phyloP scores from a whole-genome alignment of 2,113 vertebrate species.

The Eulemur macaco region DNA sequence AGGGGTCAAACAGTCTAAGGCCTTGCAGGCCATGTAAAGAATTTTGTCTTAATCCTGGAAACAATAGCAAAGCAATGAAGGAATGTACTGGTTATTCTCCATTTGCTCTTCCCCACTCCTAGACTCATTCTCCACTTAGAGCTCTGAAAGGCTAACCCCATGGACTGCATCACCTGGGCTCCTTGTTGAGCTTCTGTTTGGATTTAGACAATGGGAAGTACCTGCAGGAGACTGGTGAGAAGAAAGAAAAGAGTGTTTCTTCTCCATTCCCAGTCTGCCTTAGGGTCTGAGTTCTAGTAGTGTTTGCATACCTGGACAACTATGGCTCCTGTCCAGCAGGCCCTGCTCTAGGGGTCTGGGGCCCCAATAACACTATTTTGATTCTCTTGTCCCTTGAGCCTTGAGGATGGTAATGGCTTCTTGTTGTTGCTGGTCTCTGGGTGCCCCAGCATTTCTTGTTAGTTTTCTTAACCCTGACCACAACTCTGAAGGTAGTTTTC shows the following conservation, averaged over 20 bases:
- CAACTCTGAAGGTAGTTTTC: neutral
- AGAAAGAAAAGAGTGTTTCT: neutral
- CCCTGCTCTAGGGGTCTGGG: neutral
- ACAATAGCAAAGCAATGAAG: neutral
- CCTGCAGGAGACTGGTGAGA: neutral
- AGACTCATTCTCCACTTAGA: neutral
- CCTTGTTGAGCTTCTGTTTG: neutral
- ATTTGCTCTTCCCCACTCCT: neutral
- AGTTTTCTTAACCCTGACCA: neutral
- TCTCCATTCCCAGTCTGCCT: neutral
- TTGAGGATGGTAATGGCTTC: neutral
- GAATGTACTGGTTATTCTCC: neutral
- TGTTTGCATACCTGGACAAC: neutral
- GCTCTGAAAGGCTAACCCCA: neutral
- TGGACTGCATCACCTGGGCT: neutral
- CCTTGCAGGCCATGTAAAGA: neutral
- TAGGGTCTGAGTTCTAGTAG: neutral
- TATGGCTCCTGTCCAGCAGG: neutral
- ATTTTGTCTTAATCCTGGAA: conserved; percentile 25
- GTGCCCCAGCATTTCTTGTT: neutral
- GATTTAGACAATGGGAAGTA: neutral
- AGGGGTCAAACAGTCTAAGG: neutral
- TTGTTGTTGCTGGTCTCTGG: neutral
- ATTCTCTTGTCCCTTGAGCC: neutral
- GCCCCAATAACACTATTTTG: neutral